A percentile compares a stretch with the other conserved stretches of the same genome.
Evolutionary conservation across 2,888 invertebrate species (phyloP).

Genomic region (Elegia similella): DNA sequence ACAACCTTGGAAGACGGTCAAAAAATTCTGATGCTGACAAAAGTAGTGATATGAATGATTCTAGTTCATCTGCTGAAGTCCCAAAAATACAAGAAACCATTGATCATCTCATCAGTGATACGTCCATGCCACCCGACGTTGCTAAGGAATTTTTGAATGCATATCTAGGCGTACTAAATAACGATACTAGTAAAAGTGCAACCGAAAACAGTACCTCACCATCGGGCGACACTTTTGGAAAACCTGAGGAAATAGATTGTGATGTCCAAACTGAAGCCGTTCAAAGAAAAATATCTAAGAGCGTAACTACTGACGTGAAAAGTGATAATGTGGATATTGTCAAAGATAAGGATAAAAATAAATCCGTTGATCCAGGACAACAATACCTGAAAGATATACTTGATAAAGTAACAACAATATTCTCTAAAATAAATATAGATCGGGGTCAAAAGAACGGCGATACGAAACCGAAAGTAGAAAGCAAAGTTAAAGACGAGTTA

Average conservation of each 20-base stretch:
- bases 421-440: conserved; percentile 39
- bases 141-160: conserved; percentile 59
- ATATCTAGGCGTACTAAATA: conserved; percentile 52
- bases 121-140: conserved; percentile 47
- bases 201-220: conserved; percentile 34
- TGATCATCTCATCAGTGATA: conserved; percentile 56
- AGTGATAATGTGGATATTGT: conserved; percentile 21
- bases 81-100: conserved; percentile 58
- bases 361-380: conserved; percentile 44
- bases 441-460: conserved; percentile 27
- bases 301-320: conserved; percentile 39
- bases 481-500: conserved; percentile 34
- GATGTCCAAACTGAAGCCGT: conserved; percentile 55
- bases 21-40: conserved; percentile 26
- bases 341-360: conserved; percentile 22
- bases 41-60: conserved; percentile 34
- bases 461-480: conserved; percentile 23
- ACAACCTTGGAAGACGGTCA: conserved; percentile 47
- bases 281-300: conserved; percentile 49
- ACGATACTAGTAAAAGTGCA: conserved; percentile 35
- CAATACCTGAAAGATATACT: conserved; percentile 54
- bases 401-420: conserved; percentile 57
- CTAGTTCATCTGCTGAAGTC: conserved; percentile 51
- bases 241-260: conserved; percentile 27
- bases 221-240: conserved; percentile 35